phyloP scores from a whole-genome alignment of 2,888 invertebrate genomes.

The Amiota mariae region DNA sequence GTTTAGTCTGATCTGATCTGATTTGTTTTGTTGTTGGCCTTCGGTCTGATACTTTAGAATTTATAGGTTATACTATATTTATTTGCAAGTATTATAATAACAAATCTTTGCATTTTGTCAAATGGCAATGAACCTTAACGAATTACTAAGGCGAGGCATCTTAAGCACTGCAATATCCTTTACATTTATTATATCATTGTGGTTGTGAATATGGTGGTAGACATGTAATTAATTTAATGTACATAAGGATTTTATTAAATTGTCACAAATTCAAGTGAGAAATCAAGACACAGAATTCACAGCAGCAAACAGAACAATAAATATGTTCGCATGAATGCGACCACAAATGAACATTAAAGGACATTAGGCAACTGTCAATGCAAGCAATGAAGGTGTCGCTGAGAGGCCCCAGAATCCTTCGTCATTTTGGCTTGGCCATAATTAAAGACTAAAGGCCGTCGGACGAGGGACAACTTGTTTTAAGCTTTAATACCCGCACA shows the following conservation, averaged over 20 bases:
- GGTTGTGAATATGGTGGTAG: no score
- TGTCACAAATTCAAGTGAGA: neutral
- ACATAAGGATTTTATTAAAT: neutral
- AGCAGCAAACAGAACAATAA: neutral
- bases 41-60: no score
- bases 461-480: neutral
- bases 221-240: conserved; percentile 1
- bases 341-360: conserved; percentile 1
- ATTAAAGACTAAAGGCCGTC: neutral
- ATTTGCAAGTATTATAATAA: no score
- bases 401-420: neutral
- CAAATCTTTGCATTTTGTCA: no score
- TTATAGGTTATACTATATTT: no score
- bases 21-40: no score
- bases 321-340: neutral
- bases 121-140: no score
- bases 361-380: neutral
- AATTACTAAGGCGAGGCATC: no score
- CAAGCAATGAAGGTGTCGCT: neutral
- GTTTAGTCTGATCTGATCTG: no score
- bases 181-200: no score
- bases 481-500: neutral
- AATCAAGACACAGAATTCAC: conserved; percentile 4
- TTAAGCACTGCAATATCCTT: no score
- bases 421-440: neutral